phyloP scores from a whole-genome alignment of 2,113 vertebrate species.

The Mixornis gularis region DNA sequence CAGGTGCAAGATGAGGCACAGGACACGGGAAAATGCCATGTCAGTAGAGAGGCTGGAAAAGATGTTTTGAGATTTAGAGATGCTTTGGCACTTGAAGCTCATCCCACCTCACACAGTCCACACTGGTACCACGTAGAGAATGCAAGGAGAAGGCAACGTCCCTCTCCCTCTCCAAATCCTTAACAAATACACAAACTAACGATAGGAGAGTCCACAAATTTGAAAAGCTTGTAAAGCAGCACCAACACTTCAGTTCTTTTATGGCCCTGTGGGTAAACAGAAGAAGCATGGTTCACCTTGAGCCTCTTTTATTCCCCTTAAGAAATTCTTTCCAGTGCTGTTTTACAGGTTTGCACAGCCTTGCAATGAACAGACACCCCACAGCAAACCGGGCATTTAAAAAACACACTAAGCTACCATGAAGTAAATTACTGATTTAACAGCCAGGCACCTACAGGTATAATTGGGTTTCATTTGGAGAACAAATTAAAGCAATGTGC shows the following conservation, averaged over 20 bases:
- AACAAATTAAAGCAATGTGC: slow-evolving; percentile 41
- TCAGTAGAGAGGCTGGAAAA: neutral
- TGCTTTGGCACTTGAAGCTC: neutral
- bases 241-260: neutral
- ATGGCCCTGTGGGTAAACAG: neutral
- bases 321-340: slow-evolving; percentile 54
- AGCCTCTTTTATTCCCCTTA: slow-evolving; percentile 4
- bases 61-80: neutral
- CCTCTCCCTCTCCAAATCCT: neutral
- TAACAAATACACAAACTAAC: neutral
- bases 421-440: slow-evolving; percentile 45
- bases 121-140: neutral
- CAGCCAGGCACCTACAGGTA: slow-evolving; percentile 18
- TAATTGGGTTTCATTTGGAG: slow-evolving; percentile 35
- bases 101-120: neutral
- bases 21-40: neutral
- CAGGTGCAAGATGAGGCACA: neutral
- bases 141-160: neutral
- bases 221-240: neutral
- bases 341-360: slow-evolving; percentile 34
- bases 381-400: slow-evolving; percentile 13
- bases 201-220: neutral
- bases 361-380: slow-evolving; percentile 1
- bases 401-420: slow-evolving; percentile 18
- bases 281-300: neutral